A percentile compares a stretch with the other conserved stretches of the same genome.
phyloP scores from a whole-genome alignment of 2,113 vertebrate genomes.

The Alligator sinensis region DNA sequence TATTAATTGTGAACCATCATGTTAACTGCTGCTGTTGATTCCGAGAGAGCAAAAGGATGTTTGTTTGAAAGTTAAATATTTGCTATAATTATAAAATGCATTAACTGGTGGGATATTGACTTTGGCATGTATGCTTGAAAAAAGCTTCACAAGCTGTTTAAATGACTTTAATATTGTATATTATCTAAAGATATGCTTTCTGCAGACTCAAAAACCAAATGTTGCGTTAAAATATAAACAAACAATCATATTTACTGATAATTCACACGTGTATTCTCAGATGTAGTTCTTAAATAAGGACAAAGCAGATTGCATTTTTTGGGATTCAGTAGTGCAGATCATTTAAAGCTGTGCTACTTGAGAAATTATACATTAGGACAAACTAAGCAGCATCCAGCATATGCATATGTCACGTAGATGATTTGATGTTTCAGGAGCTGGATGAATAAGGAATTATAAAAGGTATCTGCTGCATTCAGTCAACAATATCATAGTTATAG shows the following conservation, averaged over 20 bases:
- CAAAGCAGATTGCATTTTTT: conserved; percentile 55
- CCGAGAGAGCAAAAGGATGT: conserved; percentile 44
- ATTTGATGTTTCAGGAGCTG: conserved; percentile 48
- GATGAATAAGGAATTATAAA: conserved; percentile 35
- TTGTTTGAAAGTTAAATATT: conserved; percentile 61
- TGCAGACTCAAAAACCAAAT: conserved; percentile 18
- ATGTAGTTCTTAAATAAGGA: conserved; percentile 50
- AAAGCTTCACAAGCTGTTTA: conserved; percentile 31
- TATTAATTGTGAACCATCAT: conserved; percentile 62
- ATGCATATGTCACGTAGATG: conserved; percentile 15
- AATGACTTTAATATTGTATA: conserved; percentile 16
- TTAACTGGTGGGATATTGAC: conserved; percentile 4
- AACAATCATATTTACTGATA: conserved; percentile 43
- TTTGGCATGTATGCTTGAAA: background rate
- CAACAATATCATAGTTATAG: conserved; percentile 1
- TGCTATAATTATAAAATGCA: conserved; percentile 39
- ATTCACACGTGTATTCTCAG: conserved; percentile 44
- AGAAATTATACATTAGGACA: conserved; percentile 20
- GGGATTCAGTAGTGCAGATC: conserved; percentile 52
- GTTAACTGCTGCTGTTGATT: conserved; percentile 53
- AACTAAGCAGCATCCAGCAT: conserved; percentile 17
- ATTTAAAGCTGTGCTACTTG: conserved; percentile 46
- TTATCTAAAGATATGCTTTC: background rate
- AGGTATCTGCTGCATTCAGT: background rate
- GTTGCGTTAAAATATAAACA: conserved; percentile 49